A percentile compares a stretch with the other conserved stretches of the same genome.
Conservation (phyloP, 1,140 invertebrate genomes). For the Megalonaias nervosa region DNA sequence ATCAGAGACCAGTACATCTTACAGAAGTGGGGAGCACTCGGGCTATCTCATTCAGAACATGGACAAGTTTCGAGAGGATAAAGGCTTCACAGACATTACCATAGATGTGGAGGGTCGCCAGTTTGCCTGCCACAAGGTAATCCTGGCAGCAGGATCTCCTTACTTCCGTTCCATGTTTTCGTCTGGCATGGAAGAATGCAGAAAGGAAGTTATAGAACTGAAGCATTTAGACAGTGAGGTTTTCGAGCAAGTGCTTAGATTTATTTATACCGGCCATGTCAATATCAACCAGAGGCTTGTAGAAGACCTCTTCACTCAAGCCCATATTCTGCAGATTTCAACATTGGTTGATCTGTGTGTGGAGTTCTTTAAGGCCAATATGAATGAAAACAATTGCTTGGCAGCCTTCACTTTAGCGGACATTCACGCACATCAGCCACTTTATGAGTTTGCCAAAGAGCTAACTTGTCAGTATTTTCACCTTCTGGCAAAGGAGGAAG, state of each 20-base stretch:
- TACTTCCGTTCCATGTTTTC: slow-evolving; percentile 67
- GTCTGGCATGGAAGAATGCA: slow-evolving; percentile 65
- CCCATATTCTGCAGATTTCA: slow-evolving; percentile 62
- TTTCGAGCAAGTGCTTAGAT: slow-evolving; percentile 62
- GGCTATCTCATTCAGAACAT: slow-evolving; percentile 59
- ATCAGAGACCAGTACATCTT: slow-evolving; percentile 21
- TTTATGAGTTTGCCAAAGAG: slow-evolving; percentile 59
- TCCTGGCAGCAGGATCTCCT: slow-evolving; percentile 61
- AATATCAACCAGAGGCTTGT: slow-evolving; percentile 54
- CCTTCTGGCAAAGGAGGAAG: slow-evolving; percentile 55
- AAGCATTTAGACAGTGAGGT: slow-evolving; percentile 58
- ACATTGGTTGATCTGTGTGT: slow-evolving; percentile 62
- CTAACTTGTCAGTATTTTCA: slow-evolving; percentile 58
- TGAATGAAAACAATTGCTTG: slow-evolving; percentile 63
- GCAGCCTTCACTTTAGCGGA: slow-evolving; percentile 61
- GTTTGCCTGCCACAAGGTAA: slow-evolving; percentile 63
- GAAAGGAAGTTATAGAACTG: slow-evolving; percentile 56
- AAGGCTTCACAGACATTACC: slow-evolving; percentile 60
- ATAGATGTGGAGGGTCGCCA: slow-evolving; percentile 51
- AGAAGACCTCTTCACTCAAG: slow-evolving; percentile 62
- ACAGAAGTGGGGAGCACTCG: slow-evolving; percentile 55
- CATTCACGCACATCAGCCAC: slow-evolving; percentile 53
- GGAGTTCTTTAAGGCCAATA: slow-evolving; percentile 59
- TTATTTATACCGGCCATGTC: slow-evolving; percentile 65
- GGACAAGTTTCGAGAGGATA: slow-evolving; percentile 54